Conservation (phyloP, 2,113 vertebrate genomes). For the Argyrosomus japonicus region DNA sequence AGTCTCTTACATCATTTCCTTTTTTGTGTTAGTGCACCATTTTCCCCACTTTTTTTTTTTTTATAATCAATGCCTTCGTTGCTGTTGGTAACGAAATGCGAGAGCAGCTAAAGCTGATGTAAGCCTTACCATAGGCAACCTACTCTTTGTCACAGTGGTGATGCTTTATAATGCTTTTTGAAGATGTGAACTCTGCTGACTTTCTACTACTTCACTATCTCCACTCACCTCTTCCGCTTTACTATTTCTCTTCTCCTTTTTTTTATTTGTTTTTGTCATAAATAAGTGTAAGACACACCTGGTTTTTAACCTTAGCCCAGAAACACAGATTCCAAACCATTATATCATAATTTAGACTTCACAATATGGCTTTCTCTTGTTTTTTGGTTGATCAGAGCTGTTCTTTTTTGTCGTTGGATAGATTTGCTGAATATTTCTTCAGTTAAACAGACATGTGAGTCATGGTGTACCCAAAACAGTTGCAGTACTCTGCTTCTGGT, state of each 20-base stretch:
- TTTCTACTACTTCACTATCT: background rate
- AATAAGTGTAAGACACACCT: background rate
- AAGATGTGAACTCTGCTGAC: slow-evolving; percentile 32
- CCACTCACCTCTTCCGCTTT: background rate
- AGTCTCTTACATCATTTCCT: slow-evolving; percentile 70
- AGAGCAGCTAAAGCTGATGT: slow-evolving; percentile 65
- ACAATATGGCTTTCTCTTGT: background rate
- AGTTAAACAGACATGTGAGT: background rate
- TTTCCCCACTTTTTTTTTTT: slow-evolving; percentile 9
- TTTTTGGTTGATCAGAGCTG: background rate
- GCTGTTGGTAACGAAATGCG: slow-evolving; percentile 53
- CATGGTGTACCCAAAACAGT: background rate
- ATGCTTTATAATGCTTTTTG: slow-evolving; percentile 44
- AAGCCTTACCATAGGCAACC: slow-evolving; percentile 62
- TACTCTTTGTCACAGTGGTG: slow-evolving; percentile 49
- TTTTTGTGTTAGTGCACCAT: slow-evolving; percentile 46
- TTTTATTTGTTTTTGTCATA: background rate
- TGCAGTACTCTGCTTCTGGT: slow-evolving; percentile 24
- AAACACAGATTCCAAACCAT: background rate
- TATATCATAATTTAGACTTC: background rate
- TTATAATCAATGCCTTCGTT: slow-evolving; percentile 24
- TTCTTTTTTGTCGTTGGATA: background rate
- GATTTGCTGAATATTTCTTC: background rate
- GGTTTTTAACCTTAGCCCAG: background rate
- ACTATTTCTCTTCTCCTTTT: background rate